A percentile compares a stretch with the other conserved stretches of the same genome.
Evolutionary conservation across 2,888 invertebrate genomes (phyloP).

Genomic region (Pterostichus niger): DNA sequence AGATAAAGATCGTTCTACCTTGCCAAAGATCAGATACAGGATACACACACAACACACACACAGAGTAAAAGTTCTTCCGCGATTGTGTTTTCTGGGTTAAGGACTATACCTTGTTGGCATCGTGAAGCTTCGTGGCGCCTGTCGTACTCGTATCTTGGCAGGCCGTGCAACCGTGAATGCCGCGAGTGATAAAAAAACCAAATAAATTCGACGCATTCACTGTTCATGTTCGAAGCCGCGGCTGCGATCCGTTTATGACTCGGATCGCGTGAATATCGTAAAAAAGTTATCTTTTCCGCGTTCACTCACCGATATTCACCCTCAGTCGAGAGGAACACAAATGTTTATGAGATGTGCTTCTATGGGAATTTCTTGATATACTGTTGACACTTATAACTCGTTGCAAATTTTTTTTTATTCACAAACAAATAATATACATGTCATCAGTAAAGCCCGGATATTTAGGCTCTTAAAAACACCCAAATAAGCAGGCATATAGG

Average conservation of each 20-base stretch:
- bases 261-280: slow-evolving; percentile 60
- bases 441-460: too few species aligned
- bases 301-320: slow-evolving; percentile 28
- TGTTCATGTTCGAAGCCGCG: slow-evolving; percentile 48
- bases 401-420: not conserved
- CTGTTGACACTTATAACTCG: not conserved
- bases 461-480: too few species aligned
- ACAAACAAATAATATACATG: too few species aligned
- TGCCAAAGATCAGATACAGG: too few species aligned
- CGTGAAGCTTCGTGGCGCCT: not conserved
- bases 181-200: slow-evolving; percentile 46
- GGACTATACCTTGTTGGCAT: not conserved
- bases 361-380: slow-evolving; percentile 2
- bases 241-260: slow-evolving; percentile 57
- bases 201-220: slow-evolving; percentile 61
- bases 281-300: slow-evolving; percentile 51
- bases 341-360: slow-evolving; percentile 22
- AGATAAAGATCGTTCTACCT: too few species aligned
- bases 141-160: slow-evolving; percentile 5
- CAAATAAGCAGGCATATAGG: too few species aligned
- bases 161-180: slow-evolving; percentile 9
- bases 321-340: slow-evolving; percentile 16
- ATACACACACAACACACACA: too few species aligned
- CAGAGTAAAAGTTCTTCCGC: not conserved
- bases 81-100: slow-evolving; percentile 16